These are phyloP conservation scores for Oreochromis tanganicae DNA, from an alignment of 2,113 vertebrate genomes.

Conservation along the genomic window DNA sequence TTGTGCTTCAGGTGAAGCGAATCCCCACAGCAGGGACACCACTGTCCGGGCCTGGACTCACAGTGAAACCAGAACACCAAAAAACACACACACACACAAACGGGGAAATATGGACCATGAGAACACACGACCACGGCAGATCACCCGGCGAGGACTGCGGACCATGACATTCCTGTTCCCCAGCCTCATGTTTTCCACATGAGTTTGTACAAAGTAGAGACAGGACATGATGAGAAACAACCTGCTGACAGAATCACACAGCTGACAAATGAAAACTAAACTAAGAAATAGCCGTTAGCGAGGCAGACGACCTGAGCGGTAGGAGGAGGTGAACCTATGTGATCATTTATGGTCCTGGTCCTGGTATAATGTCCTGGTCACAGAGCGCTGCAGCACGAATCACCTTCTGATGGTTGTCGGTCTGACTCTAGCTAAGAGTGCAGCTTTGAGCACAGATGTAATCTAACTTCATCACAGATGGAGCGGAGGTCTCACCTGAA, in stretches of 20 bases:
- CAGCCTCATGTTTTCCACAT: not conserved
- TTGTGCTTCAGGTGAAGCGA: not conserved
- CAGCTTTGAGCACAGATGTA: not conserved
- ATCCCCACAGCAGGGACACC: not conserved
- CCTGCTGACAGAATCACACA: not conserved
- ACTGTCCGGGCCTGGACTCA: not conserved
- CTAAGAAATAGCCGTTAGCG: not conserved
- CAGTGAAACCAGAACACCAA: not conserved
- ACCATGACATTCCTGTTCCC: not conserved
- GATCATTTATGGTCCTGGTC: accelerated
- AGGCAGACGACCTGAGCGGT: accelerated
- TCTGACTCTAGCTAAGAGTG: not conserved
- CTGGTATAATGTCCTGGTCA: not conserved
- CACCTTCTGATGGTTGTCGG: not conserved
- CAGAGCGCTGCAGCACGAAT: accelerated
- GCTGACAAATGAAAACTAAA: not conserved
- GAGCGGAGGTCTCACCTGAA: not conserved
- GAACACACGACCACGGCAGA: not conserved
- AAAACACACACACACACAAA: not conserved
- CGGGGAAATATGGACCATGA: not conserved
- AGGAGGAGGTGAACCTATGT: not conserved
- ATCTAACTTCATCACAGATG: not conserved
- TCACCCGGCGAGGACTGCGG: not conserved
- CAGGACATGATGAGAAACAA: not conserved
- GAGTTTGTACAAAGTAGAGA: not conserved